Base-by-base conservation (phyloP, 1,140 invertebrate genomes). In the Drosophila takahashii region DNA sequence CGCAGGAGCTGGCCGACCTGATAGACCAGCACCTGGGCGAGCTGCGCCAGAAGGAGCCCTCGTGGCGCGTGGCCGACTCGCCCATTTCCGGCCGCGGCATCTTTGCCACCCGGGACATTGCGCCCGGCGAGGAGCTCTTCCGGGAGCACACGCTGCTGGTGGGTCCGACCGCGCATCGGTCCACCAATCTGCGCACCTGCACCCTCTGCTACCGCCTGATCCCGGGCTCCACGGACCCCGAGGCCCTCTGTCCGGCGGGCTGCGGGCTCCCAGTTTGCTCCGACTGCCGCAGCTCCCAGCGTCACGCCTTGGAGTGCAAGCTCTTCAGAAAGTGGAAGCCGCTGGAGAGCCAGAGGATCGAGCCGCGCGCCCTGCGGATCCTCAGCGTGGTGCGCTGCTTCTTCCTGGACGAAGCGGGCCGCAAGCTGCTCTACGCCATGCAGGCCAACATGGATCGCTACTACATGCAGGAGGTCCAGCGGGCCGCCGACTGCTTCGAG, bases 81-180 rank as follows among this genome's bases (percentile, higher is more conserved):
- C 75, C 92, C 1, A 71, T 95, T 9, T 93, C 93, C 26, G 96
- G 95, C 1, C 93, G 95, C 5, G 95, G 95, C 11, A 65, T 96
- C 9, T 94, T 96, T 57, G 95, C 95, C 0, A 94, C 85, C 0
- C 92, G 94, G 37, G 93, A 95, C 70, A 95, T 96, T 11, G 76
- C 90, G 15, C 71, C 92, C 5, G 95, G 95, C 26, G 95, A 96
- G 90, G 79, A 95, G 29, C 94, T 97, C 11, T 95, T 95, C 73
- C 92, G 94, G 1, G 96, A 96, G 87, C 92, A 90, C 42, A 94
- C 96, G 0, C 77, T 96, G 3, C 92, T 96, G 13, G 81, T 94
- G 29, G 96, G 96, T 0, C 95, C 95, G 0, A 92, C 86, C 0
- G 91, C 89, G 4, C 77, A 81, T 26, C 66, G 81, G 6, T 70